Evolutionary conservation across 2,113 vertebrate species (phyloP), one percentile per base, ranked within the genome.

Genomic region (Vicugna pacos): DNA sequence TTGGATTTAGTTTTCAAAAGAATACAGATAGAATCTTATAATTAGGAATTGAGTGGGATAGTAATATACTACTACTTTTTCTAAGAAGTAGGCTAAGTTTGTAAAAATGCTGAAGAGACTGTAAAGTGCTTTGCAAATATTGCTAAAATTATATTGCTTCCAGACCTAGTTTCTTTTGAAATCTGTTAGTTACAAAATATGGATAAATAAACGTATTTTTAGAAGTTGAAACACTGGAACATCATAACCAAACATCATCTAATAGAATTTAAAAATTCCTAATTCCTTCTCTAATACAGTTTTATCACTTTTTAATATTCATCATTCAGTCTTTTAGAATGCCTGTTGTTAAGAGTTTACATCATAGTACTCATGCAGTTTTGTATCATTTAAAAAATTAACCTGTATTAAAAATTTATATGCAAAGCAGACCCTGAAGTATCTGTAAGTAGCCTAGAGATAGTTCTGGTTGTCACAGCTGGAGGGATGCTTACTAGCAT

Each of bases 1-100:
- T 70, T 52, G 62, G 14, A 69, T 85, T 96, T 91, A 76, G 17
- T 58, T 95, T 94, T 96, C 15, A 5, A 52, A 89, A 95, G 75
- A 95, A 77, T 92, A 81, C 26, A 64, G 48, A 8, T 88, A 72
- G 62, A 83, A 54, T 62, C 22, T 46, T 93, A 26, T 85, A 90
- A 17, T 38, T 93, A 82, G 1, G 8, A 72, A n/a, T 65, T 58
- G 54, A 64, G 35, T 67, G 28, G 17, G 13, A 30, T 85, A 56
- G 46, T 77, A 69, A 83, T 88, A 77, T 87, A 46, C 24, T 85
- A n/a, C 20, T 9, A 50, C 46, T 84, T 91, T 88, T 54, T 24
- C 26, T 92, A 42, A 62, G 79, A 92, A 96, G 72, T 69, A 79
- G 72, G 30, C 54, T 77, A 56, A 62, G 35, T 93, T 76, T 83